A percentile compares a stretch with the other conserved stretches of the same genome.
These are phyloP conservation scores for Dendronephthya gigantea DNA, from an alignment of 64 coral and sea anemone species.

Conservation along the genomic window DNA sequence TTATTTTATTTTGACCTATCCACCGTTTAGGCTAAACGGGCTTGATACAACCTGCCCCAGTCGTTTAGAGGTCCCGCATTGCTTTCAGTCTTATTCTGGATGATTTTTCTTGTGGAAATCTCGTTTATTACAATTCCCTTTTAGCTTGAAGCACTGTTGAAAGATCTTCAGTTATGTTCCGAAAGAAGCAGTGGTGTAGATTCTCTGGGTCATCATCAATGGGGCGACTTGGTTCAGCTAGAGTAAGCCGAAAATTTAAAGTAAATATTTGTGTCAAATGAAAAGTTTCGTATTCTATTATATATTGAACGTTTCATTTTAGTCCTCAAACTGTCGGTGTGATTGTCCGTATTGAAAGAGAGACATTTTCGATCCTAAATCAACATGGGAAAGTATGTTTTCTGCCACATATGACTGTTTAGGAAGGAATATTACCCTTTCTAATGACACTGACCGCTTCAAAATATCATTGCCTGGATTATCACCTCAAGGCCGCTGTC, in stretches of 20 bases:
- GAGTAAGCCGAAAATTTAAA: slow-evolving; percentile 53
- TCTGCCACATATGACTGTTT: not conserved
- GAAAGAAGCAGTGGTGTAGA: slow-evolving; percentile 98
- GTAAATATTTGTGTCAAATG: too few species aligned
- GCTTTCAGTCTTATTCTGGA: too few species aligned
- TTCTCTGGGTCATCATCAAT: slow-evolving; percentile 98
- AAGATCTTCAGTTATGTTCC: slow-evolving; percentile 88
- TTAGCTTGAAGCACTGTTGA: slow-evolving; percentile 81
- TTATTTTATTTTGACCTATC: too few species aligned
- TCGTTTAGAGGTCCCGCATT: too few species aligned
- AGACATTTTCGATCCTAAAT: slow-evolving; percentile 84
- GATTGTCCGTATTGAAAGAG: slow-evolving; percentile 89
- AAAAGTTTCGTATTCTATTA: not conserved
- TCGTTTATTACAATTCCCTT: not conserved
- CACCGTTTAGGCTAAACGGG: too few species aligned
- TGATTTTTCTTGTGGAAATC: too few species aligned
- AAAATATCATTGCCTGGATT: too few species aligned
- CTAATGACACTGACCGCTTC: too few species aligned
- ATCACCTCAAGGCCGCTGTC: not conserved
- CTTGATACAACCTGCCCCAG: too few species aligned
- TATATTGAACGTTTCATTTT: not conserved
- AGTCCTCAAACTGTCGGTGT: slow-evolving; percentile 98
- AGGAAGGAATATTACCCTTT: too few species aligned
- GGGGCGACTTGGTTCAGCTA: slow-evolving; percentile 90
- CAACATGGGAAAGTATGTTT: slow-evolving; percentile 70